Conservation (phyloP, 2,797 vertebrate species). For the Melanotaenia boesemani region DNA sequence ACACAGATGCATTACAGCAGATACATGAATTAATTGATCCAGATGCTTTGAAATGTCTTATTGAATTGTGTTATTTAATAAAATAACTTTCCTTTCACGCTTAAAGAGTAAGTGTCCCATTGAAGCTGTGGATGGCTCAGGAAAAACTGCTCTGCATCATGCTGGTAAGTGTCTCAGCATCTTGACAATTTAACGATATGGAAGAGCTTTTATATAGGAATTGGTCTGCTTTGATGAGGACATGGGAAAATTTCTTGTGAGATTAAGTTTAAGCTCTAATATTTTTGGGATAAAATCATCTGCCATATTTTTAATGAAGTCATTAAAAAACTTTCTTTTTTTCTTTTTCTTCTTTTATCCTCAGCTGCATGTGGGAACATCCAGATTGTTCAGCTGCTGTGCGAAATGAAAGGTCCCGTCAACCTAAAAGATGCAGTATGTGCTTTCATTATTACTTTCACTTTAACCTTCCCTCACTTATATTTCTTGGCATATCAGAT, state of each 20-base stretch:
- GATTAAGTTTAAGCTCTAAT: constrained; percentile 40
- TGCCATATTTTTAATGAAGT: constrained; percentile 14
- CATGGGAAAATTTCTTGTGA: constrained; percentile 39
- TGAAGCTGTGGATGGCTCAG: constrained; percentile 85
- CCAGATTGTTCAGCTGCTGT: constrained; percentile 89
- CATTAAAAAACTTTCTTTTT: constrained; percentile 25
- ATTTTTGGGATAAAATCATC: constrained; percentile 39
- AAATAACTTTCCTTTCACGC: background rate
- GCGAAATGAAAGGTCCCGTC: constrained; percentile 89
- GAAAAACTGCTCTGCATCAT: constrained; percentile 92
- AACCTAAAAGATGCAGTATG: constrained; percentile 92
- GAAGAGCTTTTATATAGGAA: background rate
- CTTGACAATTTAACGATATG: constrained; percentile 20
- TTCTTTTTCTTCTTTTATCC: constrained; percentile 41
- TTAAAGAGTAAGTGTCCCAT: constrained; percentile 88
- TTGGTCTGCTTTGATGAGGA: constrained; percentile 24
- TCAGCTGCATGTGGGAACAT: constrained; percentile 88
- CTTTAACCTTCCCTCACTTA: constrained; percentile 13
- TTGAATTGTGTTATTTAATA: background rate
- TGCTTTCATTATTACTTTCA: constrained; percentile 59
- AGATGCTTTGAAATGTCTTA: background rate
- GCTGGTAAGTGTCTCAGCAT: constrained; percentile 84
- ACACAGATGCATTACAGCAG: background rate
- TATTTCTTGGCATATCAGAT: constrained; percentile 42
- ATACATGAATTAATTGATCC: background rate